Evolutionary conservation across 2,113 vertebrate species (phyloP), one percentile per base, ranked within the genome.

Genomic region (Hippocampus mohnikei): DNA sequence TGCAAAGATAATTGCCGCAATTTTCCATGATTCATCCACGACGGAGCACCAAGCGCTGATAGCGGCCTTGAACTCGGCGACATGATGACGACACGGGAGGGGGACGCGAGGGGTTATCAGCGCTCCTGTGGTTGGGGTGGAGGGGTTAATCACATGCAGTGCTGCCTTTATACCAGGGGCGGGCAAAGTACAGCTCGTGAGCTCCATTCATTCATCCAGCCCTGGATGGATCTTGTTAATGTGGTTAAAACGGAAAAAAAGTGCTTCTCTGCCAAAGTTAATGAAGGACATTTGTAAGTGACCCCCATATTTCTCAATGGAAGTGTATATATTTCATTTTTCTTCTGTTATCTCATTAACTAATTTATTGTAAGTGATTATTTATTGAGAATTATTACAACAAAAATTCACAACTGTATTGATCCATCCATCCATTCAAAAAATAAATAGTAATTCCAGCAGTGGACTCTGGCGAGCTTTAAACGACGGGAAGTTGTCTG

Each of bases 11-110:
- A 90, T 90, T 18, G 27, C 6, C 6, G 58, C 58, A 83, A 87
- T 60, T 91, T 91, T 88, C 77, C 79, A 76, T 87, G 87, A 88
- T 81, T 89, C 81, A 76, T 78, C 80, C 87, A 76, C 65, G 75
- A 76, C 76, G 60, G 80, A 84, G 77, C 73, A 11, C 55, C 23
- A 13, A 56, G 53, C 40, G 78, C 67, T 70, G 82, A 60, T 60
- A 81, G 73, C 71, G 75, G 85, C 80, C 79, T 2, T 83, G 84
- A 88, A 88, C 80, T 77, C 81, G 55, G 53, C 72, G 73, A 8
- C 68, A 69, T 8, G 7, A 80, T 79, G 80, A 87, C 76, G 74
- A 60, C 27, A 33, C 7, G 15, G 3, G 23, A 25, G 1, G 55
- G 56, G 12, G 25, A n/a, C n/a, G n/a, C n/a, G n/a, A n/a, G n/a